Evolutionary conservation across 2,797 vertebrate species (phyloP).

Genomic region (Trachurus trachurus): DNA sequence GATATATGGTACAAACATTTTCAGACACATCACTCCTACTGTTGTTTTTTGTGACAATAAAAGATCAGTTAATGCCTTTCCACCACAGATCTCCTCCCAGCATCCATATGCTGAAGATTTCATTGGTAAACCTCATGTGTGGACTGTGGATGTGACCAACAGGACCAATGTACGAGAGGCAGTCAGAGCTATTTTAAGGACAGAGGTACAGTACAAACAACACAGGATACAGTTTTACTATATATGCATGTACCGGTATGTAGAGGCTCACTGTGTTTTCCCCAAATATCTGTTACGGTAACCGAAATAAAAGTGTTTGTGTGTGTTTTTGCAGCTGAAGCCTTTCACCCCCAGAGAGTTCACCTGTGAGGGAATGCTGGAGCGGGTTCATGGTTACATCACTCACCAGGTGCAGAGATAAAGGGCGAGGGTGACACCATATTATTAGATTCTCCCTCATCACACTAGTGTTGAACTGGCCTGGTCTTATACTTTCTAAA

Average conservation of each 20-base stretch:
- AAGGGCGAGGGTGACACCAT: neutral
- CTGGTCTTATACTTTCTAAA: neutral
- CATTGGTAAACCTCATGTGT: constrained; percentile 81
- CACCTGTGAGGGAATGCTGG: constrained; percentile 82
- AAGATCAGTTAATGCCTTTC: constrained; percentile 1
- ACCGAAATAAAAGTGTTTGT: constrained; percentile 14
- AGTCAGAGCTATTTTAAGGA: constrained; percentile 69
- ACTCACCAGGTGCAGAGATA: constrained; percentile 77
- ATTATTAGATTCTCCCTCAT: neutral
- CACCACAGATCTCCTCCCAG: constrained; percentile 80
- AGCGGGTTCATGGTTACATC: constrained; percentile 78
- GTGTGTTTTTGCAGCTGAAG: constrained; percentile 75
- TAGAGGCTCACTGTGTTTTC: neutral
- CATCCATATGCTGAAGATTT: constrained; percentile 83
- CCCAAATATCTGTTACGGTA: neutral
- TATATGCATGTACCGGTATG: neutral
- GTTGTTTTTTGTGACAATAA: neutral
- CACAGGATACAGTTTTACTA: neutral
- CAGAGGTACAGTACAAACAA: constrained; percentile 62
- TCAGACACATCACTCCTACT: neutral
- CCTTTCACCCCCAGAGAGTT: constrained; percentile 81
- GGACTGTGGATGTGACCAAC: constrained; percentile 82
- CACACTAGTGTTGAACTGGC: neutral
- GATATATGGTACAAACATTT: neutral
- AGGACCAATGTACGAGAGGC: constrained; percentile 69